phyloP scores from a whole-genome alignment of 37 sponge, comb jelly and placozoan species.

The Axinella damicornis region DNA sequence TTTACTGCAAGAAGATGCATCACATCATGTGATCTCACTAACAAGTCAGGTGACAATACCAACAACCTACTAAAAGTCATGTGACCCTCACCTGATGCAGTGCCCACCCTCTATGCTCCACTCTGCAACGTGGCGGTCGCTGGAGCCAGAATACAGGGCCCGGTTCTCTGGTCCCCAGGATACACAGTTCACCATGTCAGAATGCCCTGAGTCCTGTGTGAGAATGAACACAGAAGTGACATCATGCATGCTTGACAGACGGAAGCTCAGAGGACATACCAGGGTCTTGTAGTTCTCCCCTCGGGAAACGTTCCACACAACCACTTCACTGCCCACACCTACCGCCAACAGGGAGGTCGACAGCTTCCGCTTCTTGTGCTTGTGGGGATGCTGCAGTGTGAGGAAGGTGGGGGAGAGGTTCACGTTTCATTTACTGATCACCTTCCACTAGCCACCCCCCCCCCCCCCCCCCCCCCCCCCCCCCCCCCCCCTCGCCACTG shows the following conservation, averaged over 20 bases:
- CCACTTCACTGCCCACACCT: constrained; percentile 13
- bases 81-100: background rate
- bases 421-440: no score
- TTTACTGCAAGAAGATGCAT: background rate
- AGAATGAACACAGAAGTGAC: no score
- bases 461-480: no score
- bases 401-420: no score
- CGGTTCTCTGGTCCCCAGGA: constrained; percentile 14
- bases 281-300: background rate
- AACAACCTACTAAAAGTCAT: no score
- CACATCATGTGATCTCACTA: no score
- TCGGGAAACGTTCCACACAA: constrained; percentile 36
- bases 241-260: no score
- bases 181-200: constrained; percentile 9
- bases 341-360: background rate
- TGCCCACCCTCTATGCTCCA: constrained; percentile 6
- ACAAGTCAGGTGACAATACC: no score
- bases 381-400: no score
- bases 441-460: no score
- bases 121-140: constrained; percentile 6
- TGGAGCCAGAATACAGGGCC: constrained; percentile 27
- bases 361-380: background rate
- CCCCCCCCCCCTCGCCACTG: no score
- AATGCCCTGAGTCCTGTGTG: constrained; percentile 17
- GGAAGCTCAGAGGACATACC: no score